phyloP scores from a whole-genome alignment of 2,797 vertebrate genomes.

The Eutrigla gurnardus region DNA sequence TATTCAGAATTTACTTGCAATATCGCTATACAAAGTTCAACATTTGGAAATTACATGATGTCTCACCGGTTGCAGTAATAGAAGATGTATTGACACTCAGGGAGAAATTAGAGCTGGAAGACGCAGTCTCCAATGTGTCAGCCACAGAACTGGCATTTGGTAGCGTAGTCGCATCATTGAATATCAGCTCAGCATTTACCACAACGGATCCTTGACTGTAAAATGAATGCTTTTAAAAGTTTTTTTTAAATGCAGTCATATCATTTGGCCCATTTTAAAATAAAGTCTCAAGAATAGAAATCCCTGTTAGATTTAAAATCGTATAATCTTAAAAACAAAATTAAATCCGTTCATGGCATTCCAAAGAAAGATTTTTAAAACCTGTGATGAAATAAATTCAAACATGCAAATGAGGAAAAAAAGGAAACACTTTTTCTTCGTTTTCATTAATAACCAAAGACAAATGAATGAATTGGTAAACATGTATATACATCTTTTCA shows the following conservation, averaged over 20 bases:
- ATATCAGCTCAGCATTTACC: slow-evolving; percentile 23
- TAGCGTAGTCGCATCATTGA: not conserved
- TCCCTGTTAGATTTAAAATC: not conserved
- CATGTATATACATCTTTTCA: not conserved
- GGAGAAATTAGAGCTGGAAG: not conserved
- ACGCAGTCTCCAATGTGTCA: not conserved
- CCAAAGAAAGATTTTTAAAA: not conserved
- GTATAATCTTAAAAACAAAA: not conserved
- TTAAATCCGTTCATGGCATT: not conserved
- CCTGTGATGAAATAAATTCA: not conserved
- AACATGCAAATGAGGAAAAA: not conserved
- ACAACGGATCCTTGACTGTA: slow-evolving; percentile 30
- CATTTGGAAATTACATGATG: not conserved
- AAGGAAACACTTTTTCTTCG: not conserved
- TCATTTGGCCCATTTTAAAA: too few species aligned
- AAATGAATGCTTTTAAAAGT: not conserved
- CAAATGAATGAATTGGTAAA: not conserved
- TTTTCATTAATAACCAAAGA: not conserved
- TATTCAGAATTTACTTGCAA: not conserved
- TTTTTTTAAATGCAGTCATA: not conserved
- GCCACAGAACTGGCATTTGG: slow-evolving; percentile 4
- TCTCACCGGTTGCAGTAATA: not conserved
- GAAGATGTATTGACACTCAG: not conserved
- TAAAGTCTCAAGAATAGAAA: not conserved
- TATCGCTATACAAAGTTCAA: not conserved